A percentile compares a stretch with the other conserved stretches of the same genome.
Conservation (phyloP, 2,113 vertebrate genomes). For the Actenoides lindsayi region DNA sequence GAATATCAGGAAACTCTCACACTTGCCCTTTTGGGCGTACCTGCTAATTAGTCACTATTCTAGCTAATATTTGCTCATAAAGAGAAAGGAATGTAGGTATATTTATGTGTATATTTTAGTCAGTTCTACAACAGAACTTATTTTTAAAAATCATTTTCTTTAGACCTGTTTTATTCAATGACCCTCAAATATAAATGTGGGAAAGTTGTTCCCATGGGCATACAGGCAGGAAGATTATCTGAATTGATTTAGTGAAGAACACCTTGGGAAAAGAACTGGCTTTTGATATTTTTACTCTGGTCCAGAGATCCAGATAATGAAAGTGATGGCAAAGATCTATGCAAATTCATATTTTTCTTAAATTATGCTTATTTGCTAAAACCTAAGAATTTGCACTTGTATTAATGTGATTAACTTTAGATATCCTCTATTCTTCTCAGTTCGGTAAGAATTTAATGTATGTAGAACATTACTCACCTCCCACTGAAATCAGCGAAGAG, state of each 20-base stretch:
- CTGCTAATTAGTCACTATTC: conserved; percentile 8
- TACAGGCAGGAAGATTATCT: not conserved
- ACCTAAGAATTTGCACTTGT: not conserved
- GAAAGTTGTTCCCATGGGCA: not conserved
- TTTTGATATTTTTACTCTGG: not conserved
- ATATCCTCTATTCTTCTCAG: not conserved
- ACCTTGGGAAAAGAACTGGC: not conserved
- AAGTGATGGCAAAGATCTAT: not conserved
- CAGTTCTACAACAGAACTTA: not conserved
- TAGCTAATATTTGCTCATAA: conserved; percentile 53
- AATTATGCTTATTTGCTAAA: not conserved
- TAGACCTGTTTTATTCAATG: not conserved
- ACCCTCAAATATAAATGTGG: not conserved
- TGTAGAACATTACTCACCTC: not conserved
- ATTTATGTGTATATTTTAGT: not conserved
- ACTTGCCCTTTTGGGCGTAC: conserved; percentile 31
- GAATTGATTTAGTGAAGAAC: not conserved
- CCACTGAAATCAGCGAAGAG: not conserved
- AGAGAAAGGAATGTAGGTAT: not conserved
- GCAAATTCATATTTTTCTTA: not conserved
- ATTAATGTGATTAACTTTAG: not conserved
- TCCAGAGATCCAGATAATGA: not conserved
- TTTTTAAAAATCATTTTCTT: not conserved
- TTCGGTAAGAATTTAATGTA: not conserved
- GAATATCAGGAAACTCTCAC: not conserved